phyloP scores from a whole-genome alignment of 2,113 vertebrate genomes.

The Mustela lutreola region DNA sequence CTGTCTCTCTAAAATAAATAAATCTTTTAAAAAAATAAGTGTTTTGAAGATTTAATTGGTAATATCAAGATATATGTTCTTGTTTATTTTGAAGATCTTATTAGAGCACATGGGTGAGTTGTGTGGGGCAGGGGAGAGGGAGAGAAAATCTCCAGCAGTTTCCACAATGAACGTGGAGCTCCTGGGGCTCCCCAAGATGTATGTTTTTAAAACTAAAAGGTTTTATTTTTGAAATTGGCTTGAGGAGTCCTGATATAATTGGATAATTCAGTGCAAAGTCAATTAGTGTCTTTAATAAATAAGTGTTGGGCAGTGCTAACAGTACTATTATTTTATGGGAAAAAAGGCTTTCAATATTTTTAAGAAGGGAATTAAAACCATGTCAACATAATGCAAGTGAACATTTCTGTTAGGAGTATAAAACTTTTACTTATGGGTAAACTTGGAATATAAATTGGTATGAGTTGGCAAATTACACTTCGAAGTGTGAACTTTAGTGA shows the following conservation, averaged over 20 bases:
- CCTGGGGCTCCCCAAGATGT: background rate
- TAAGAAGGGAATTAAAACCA: constrained; percentile 30
- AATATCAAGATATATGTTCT: constrained; percentile 18
- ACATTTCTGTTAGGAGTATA: background rate
- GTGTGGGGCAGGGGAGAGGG: background rate
- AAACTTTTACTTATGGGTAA: constrained; percentile 24
- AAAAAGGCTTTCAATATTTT: constrained; percentile 24
- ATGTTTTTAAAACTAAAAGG: background rate
- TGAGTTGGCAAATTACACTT: constrained; percentile 15
- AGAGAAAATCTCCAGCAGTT: background rate
- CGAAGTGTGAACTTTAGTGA: background rate
- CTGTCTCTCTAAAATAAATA: background rate
- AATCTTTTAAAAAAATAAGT: background rate
- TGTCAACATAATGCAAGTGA: background rate
- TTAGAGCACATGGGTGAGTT: background rate
- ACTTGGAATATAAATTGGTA: constrained; percentile 24
- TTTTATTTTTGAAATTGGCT: constrained; percentile 43
- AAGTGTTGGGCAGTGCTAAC: background rate
- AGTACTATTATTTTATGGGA: constrained; percentile 12
- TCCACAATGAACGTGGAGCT: background rate
- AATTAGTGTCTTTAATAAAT: constrained; percentile 9
- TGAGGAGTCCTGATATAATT: background rate
- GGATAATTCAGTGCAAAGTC: background rate
- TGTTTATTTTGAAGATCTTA: background rate
- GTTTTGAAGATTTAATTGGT: background rate